These are phyloP conservation scores for Thaumetopoea pityocampa DNA, from an alignment of 1,140 invertebrate genomes.

Conservation along the genomic window DNA sequence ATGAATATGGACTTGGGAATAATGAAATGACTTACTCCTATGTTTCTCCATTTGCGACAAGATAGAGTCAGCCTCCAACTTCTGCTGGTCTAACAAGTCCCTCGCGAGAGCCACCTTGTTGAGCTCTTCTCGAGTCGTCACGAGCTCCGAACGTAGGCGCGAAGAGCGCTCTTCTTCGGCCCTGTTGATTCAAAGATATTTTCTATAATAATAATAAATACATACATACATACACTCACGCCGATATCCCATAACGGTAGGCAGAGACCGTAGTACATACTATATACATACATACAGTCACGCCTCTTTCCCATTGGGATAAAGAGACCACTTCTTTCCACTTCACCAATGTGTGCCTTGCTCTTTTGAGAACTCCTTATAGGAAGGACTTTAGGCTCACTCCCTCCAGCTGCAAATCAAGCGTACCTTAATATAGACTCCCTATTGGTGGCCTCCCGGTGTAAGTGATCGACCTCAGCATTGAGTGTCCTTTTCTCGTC, in stretches of 20 bases:
- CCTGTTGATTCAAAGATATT: slow-evolving; percentile 52
- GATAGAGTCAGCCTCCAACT: slow-evolving; percentile 83
- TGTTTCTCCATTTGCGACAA: slow-evolving; percentile 86
- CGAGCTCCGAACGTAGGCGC: slow-evolving; percentile 83
- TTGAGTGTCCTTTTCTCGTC: slow-evolving; percentile 86
- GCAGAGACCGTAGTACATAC: too few species aligned
- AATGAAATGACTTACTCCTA: slow-evolving; percentile 74
- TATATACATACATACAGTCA: too few species aligned
- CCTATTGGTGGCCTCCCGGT: slow-evolving; percentile 77
- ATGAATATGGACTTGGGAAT: background rate
- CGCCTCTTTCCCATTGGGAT: too few species aligned
- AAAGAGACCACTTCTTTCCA: too few species aligned
- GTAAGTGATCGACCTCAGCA: slow-evolving; percentile 79
- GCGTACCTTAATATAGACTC: slow-evolving; percentile 58
- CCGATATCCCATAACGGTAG: too few species aligned
- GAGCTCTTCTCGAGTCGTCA: slow-evolving; percentile 84
- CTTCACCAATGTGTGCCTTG: too few species aligned
- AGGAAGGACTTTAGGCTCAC: too few species aligned
- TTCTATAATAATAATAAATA: too few species aligned
- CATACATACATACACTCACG: too few species aligned
- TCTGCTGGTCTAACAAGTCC: slow-evolving; percentile 88
- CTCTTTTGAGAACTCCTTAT: too few species aligned
- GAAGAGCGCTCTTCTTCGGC: slow-evolving; percentile 86
- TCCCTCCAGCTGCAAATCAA: background rate
- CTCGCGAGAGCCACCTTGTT: slow-evolving; percentile 82